These are phyloP conservation scores for Lasioglossum leucozonium DNA, from an alignment of 2,888 invertebrate genomes.

Conservation along the genomic window DNA sequence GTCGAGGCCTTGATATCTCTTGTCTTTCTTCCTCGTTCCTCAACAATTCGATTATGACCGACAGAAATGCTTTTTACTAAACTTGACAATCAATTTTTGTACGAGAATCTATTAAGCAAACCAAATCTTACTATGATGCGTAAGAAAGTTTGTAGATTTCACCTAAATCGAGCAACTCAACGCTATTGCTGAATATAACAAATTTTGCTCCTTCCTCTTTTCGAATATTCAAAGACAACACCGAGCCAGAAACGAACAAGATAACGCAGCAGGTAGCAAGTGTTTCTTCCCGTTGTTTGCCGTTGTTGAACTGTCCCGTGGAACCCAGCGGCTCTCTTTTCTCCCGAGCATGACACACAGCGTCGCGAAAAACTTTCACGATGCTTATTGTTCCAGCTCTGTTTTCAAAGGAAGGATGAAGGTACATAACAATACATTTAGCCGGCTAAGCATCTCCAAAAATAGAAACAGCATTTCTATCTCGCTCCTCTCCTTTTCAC, in stretches of 20 bases:
- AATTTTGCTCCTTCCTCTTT: not conserved
- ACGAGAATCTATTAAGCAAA: no score
- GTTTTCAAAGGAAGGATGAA: constrained; percentile 8
- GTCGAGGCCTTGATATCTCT: not conserved
- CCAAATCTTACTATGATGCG: no score
- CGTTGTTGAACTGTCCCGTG: not conserved
- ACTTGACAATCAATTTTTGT: no score
- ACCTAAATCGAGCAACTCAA: not conserved
- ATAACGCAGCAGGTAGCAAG: not conserved
- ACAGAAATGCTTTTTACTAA: no score
- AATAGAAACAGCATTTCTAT: constrained; percentile 1
- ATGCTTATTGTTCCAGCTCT: constrained; percentile 4
- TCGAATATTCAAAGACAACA: not conserved
- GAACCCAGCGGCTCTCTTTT: not conserved
- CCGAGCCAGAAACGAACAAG: not conserved
- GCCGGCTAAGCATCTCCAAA: constrained; percentile 2
- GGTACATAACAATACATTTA: constrained; percentile 2
- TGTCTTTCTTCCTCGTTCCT: no score
- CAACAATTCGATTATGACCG: no score
- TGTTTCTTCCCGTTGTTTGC: constrained; percentile 9
- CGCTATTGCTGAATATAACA: not conserved
- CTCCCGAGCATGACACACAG: not conserved
- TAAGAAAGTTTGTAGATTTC: not conserved
- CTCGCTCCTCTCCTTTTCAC: not conserved
- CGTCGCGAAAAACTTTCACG: not conserved